These are phyloP conservation scores for Malthinus seriepunctatus DNA, from an alignment of 2,888 invertebrate genomes.

Conservation along the genomic window DNA sequence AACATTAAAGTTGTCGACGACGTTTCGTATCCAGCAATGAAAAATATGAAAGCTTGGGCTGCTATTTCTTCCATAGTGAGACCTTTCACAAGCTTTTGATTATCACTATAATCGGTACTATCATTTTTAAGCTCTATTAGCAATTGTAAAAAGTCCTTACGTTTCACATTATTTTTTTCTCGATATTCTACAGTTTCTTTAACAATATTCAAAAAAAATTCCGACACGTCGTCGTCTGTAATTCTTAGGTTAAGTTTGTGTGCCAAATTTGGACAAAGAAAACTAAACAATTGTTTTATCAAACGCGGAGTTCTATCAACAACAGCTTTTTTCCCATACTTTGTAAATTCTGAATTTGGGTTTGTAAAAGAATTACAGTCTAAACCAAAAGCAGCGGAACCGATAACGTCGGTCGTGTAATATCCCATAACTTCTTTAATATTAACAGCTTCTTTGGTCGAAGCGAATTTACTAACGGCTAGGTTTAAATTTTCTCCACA, in stretches of 20 bases:
- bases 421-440: no score
- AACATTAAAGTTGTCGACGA: neutral
- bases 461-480: no score
- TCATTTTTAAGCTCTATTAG: slow-evolving; percentile 5
- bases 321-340: neutral
- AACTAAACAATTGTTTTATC: neutral
- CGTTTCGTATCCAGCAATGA: slow-evolving; percentile 7
- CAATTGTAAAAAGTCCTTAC: slow-evolving; percentile 5
- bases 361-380: slow-evolving; percentile 45
- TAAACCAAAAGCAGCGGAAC: slow-evolving; percentile 62
- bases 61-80: neutral
- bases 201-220: neutral
- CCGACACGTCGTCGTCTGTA: neutral
- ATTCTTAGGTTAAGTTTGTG: neutral
- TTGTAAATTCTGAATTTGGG: slow-evolving; percentile 54
- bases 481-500: no score
- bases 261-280: neutral
- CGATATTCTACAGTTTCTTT: slow-evolving; percentile 10
- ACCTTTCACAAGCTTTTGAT: neutral
- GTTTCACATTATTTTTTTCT: slow-evolving; percentile 9
- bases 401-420: slow-evolving; percentile 51
- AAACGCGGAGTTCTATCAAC: no score
- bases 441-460: no score
- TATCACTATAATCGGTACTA: neutral
- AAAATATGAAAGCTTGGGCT: slow-evolving; percentile 1